Conservation (phyloP, 2,113 vertebrate species). For the Ammodytes marinus region DNA sequence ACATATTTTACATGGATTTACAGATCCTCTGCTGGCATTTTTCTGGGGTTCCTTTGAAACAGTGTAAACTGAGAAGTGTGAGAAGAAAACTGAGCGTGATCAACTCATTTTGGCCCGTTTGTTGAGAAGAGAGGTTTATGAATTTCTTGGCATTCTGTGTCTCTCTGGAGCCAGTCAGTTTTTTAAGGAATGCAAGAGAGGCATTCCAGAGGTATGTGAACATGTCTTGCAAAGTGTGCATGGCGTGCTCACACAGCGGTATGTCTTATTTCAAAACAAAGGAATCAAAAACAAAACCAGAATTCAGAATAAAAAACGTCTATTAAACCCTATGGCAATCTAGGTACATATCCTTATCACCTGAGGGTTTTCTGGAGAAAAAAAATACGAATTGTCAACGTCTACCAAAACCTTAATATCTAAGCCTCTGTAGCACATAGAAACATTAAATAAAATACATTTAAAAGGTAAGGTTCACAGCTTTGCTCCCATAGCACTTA, state of each 20-base stretch:
- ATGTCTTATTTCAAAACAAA: background rate
- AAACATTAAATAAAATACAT: too few relatives aligned
- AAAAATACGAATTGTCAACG: too few relatives aligned
- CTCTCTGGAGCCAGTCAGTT: conserved; percentile 15
- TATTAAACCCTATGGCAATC: too few relatives aligned
- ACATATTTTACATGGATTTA: background rate
- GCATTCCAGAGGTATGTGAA: background rate
- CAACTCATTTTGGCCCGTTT: conserved; percentile 4
- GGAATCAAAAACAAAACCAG: too few relatives aligned
- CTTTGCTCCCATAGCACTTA: too few relatives aligned
- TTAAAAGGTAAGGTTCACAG: too few relatives aligned
- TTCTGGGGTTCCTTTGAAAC: conserved; percentile 21
- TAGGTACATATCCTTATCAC: too few relatives aligned
- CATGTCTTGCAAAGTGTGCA: background rate
- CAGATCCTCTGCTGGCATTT: conserved; percentile 2
- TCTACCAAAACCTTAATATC: too few relatives aligned
- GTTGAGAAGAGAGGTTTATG: conserved; percentile 12
- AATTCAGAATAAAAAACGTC: too few relatives aligned
- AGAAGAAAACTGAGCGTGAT: conserved; percentile 23
- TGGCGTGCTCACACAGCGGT: background rate
- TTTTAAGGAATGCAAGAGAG: background rate
- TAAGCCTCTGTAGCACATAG: too few relatives aligned
- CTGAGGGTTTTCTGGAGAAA: too few relatives aligned
- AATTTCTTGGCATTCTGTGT: conserved; percentile 18
- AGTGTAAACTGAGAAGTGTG: conserved; percentile 28